Evolutionary conservation across 2,113 vertebrate species (phyloP).

Genomic region (Typhlomys cinereus): DNA sequence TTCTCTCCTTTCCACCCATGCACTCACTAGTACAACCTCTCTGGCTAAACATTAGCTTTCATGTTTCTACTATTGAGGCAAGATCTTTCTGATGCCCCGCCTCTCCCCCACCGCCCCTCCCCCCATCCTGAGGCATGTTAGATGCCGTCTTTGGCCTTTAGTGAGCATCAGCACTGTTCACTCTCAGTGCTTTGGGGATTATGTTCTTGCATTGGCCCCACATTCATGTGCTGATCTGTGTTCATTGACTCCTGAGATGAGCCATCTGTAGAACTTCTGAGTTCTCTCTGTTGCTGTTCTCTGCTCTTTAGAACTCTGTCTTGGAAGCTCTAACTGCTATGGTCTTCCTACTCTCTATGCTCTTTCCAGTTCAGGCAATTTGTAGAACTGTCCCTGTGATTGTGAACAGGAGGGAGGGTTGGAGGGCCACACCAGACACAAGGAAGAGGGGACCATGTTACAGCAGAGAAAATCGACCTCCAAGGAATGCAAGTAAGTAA

Average conservation of each 20-base stretch:
- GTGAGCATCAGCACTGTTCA: neutral
- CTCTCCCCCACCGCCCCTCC: too few relatives aligned
- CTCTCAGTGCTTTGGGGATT: neutral
- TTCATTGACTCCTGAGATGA: neutral
- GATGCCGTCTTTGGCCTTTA: neutral
- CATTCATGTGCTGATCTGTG: neutral
- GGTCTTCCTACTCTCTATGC: neutral
- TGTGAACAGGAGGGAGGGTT: too few relatives aligned
- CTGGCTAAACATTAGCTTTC: neutral
- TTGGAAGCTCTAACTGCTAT: neutral
- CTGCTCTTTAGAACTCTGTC: too few relatives aligned
- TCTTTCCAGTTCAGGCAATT: neutral
- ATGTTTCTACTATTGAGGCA: too few relatives aligned
- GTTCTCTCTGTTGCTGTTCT: neutral
- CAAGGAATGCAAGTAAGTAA: too few relatives aligned
- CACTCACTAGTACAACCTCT: neutral
- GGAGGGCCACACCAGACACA: too few relatives aligned
- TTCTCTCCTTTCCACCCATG: neutral
- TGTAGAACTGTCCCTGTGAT: fast-evolving
- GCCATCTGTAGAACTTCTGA: neutral
- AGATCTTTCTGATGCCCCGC: neutral
- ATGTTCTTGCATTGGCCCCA: neutral
- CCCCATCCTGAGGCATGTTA: neutral
- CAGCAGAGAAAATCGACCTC: too few relatives aligned
- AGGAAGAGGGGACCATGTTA: too few relatives aligned